Evolutionary conservation across 2,888 invertebrate species (phyloP), one percentile per base, ranked within the genome.

Genomic region (Troides helena): DNA sequence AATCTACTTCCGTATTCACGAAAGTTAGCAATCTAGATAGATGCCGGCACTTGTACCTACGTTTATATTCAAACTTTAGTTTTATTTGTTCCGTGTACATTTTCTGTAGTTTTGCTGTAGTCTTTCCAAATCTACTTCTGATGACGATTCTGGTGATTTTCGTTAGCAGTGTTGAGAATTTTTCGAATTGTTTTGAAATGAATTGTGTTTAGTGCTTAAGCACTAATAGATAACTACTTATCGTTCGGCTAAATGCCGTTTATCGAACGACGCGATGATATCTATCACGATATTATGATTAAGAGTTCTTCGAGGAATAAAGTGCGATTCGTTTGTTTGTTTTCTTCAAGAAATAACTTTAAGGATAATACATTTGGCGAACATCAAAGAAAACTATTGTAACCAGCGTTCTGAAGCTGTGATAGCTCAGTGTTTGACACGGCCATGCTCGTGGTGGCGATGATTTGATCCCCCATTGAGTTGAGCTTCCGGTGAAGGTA

Each of bases 51-150:
- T 57, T 57, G 18, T 21, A 23, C 21, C 57, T 6, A 21, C 6
- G n/a, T 57, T 57, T 57, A 21, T 57, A 57, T 21, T 74, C 74
- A 70, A 73, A 68, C 63, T 67, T 63, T 70, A 70, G 67, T 67
- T 63, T 46, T 62, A 18, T 70, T 53, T 59, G 57, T 66, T 70
- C 59, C 59, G 59, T 67, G 67, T 67, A 71, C 46, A 68, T 71
- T 69, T 72, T 57, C 65, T 66, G 70, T 70, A 72, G 65, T 71
- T 68, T 63, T 65, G 62, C 36, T 36, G 59, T 39, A 43, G 39
- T 53, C 18, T 58, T 68, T 63, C 36, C 3, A 56, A 39, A 59
- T 8, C 53, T 59, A 59, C 43, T 46, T 59, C 30, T 66, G 23
- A 30, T 30, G 5, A 30, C 30, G 30, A 30, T 30, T 30, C 30